Percentiles rank a stretch among this genome's conserved stretches.
Conservation (phyloP, 2,797 vertebrate species). For the Argyrosomus regius region DNA sequence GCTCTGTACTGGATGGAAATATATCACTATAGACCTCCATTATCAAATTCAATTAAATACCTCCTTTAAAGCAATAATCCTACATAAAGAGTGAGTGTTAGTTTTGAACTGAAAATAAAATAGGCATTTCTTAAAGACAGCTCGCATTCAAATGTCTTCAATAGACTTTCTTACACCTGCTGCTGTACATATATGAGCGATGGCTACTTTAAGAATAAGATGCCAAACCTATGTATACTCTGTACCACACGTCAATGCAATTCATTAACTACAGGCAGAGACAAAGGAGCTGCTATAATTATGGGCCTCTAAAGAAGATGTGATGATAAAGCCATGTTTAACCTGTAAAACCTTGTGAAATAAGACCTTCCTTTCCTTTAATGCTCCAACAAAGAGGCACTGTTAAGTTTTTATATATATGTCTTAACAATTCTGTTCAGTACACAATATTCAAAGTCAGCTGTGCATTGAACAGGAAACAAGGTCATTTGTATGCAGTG, state of each 20-base stretch:
- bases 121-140: neutral
- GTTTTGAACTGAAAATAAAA: no score
- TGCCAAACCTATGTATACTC: neutral
- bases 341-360: conserved; percentile 25
- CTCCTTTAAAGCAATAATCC: neutral
- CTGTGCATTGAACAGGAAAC: conserved; percentile 53
- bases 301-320: conserved; percentile 3
- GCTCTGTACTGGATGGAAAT: neutral
- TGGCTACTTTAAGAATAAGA: neutral
- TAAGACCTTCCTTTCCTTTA: neutral
- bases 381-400: conserved; percentile 1
- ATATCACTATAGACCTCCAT: neutral
- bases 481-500: conserved; percentile 72
- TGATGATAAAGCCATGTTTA: neutral
- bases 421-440: conserved; percentile 32
- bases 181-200: neutral
- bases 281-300: neutral
- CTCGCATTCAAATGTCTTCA: neutral
- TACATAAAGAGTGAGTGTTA: neutral
- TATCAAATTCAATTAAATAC: neutral
- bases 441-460: conserved; percentile 50
- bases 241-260: neutral
- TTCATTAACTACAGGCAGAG: neutral
- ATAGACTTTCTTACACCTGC: neutral
- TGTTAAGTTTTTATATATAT: conserved; percentile 13